phyloP scores from a whole-genome alignment of 1,140 invertebrate genomes.

The Sesamia nonagrioides region DNA sequence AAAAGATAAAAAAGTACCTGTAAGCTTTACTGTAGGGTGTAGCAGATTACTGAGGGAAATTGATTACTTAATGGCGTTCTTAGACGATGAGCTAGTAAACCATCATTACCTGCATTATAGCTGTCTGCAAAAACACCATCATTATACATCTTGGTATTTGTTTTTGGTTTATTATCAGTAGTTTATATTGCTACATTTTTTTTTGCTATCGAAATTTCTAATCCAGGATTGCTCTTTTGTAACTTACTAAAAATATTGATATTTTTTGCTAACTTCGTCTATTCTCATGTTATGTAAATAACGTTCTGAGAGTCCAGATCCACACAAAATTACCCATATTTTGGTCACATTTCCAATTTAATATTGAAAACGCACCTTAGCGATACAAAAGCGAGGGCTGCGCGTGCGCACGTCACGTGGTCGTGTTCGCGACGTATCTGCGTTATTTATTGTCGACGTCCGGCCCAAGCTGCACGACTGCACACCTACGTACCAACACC shows the following conservation, averaged over 20 bases:
- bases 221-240: not conserved
- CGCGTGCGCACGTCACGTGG: constrained; percentile 75
- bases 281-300: too few species aligned
- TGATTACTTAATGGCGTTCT: constrained; percentile 44
- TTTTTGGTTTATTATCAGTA: not conserved
- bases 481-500: constrained; percentile 38
- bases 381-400: constrained; percentile 24
- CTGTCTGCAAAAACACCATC: constrained; percentile 25
- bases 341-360: not conserved
- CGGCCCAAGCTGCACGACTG: constrained; percentile 67
- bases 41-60: constrained; percentile 28
- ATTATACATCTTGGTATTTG: not conserved
- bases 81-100: constrained; percentile 15
- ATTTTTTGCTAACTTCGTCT: too few species aligned
- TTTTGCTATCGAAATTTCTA: not conserved
- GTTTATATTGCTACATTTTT: not conserved
- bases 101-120: constrained; percentile 31
- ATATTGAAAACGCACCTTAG: constrained; percentile 22
- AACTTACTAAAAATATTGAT: not conserved
- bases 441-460: constrained; percentile 82
- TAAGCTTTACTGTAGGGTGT: constrained; percentile 7
- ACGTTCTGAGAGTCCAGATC: not conserved
- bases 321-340: not conserved
- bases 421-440: constrained; percentile 79
- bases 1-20: not conserved